These are phyloP conservation scores for Hystrix brachyura DNA, from an alignment of 2,113 vertebrate genomes.

Conservation along the genomic window DNA sequence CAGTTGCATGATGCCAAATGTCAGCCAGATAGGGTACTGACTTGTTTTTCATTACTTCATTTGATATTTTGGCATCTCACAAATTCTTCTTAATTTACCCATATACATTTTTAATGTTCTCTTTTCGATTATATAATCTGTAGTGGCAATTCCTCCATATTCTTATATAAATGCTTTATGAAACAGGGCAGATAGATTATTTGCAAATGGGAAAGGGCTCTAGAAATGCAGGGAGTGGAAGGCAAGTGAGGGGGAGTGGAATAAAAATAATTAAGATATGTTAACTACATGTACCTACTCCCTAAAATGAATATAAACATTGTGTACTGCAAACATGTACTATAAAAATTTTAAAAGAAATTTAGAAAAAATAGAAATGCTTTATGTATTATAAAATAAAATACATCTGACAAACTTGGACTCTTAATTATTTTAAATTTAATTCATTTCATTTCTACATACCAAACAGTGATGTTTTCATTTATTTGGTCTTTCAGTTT, in stretches of 20 bases:
- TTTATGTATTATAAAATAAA: constrained; percentile 54
- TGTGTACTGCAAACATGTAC: neutral
- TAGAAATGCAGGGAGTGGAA: neutral
- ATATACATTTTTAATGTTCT: constrained; percentile 14
- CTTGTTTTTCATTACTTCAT: constrained; percentile 16
- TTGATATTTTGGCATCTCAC: constrained; percentile 29
- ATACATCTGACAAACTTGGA: constrained; percentile 12
- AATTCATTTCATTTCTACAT: constrained; percentile 19
- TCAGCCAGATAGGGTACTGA: neutral
- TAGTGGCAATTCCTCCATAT: neutral
- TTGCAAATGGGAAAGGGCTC: neutral
- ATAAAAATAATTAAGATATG: neutral
- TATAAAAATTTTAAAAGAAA: neutral
- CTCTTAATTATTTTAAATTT: constrained; percentile 11
- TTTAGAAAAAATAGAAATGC: neutral
- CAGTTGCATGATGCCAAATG: neutral
- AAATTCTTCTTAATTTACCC: neutral
- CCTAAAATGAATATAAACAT: neutral
- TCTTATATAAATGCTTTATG: neutral
- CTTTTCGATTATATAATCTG: neutral
- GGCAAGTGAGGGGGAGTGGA: neutral
- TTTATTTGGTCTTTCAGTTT: constrained; percentile 5
- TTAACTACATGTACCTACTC: neutral
- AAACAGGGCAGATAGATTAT: neutral
- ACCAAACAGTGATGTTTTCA: constrained; percentile 10